phyloP scores from a whole-genome alignment of 2,797 vertebrate species.

The Varecia variegata region DNA sequence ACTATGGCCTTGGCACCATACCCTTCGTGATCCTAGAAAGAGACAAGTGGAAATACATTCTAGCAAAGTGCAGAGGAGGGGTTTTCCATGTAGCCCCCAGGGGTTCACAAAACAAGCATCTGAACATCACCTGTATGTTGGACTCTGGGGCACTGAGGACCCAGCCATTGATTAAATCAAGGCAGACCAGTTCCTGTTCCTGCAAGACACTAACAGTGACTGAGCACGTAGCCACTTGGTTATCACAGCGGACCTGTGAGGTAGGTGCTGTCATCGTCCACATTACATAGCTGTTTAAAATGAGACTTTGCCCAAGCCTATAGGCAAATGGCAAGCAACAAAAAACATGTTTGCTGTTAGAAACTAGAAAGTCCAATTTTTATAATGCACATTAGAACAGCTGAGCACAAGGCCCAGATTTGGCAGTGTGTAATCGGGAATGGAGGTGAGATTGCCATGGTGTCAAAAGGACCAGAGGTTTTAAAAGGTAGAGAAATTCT shows the following conservation, averaged over 20 bases:
- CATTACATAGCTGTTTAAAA: neutral
- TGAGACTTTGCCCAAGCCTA: neutral
- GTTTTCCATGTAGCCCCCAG: neutral
- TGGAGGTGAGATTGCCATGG: neutral
- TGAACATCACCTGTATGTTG: neutral
- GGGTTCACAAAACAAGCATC: neutral
- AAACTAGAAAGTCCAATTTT: neutral
- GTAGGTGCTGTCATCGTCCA: neutral
- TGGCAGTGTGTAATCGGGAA: neutral
- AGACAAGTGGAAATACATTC: neutral
- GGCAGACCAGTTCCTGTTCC: neutral
- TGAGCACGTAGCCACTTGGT: neutral
- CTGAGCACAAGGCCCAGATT: neutral
- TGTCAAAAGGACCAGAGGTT: neutral
- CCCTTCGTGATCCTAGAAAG: neutral
- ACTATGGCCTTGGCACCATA: neutral
- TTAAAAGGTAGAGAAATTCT: neutral
- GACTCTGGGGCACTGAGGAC: neutral
- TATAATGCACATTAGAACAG: neutral
- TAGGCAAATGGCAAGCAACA: neutral
- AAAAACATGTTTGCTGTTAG: neutral
- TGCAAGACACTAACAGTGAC: neutral
- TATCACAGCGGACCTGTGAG: neutral
- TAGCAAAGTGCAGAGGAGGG: neutral
- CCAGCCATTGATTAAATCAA: neutral